phyloP scores from a whole-genome alignment of 2,113 vertebrate species.

The Daboia siamensis region DNA sequence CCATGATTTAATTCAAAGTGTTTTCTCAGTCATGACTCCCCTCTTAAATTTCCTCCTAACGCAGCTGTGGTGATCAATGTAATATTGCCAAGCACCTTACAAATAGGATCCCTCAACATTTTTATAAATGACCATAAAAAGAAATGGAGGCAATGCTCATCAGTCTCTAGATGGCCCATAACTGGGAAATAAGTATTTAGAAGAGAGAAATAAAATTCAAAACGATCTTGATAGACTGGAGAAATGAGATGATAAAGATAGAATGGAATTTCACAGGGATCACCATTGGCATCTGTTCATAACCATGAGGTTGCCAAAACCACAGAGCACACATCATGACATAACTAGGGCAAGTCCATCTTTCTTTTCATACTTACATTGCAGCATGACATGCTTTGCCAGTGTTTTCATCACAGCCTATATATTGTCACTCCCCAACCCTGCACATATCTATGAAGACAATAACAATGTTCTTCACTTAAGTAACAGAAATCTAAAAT shows the following conservation, averaged over 20 bases:
- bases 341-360: neutral
- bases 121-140: neutral
- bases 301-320: neutral
- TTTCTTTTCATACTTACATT: neutral
- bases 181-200: neutral
- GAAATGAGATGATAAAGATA: neutral
- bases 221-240: neutral
- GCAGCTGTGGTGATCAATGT: neutral
- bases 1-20: neutral
- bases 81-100: neutral
- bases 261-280: neutral
- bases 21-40: neutral
- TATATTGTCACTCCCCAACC: neutral
- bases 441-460: neutral
- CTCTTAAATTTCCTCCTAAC: neutral
- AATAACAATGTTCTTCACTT: neutral
- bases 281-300: neutral
- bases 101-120: neutral
- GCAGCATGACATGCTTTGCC: neutral
- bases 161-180: neutral
- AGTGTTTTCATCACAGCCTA: neutral
- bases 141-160: neutral
- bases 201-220: neutral
- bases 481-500: neutral
- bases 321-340: neutral